Evolutionary conservation across 2,797 vertebrate species (phyloP), one percentile per base, ranked within the genome.

Genomic region (Sebastes trivittatus): DNA sequence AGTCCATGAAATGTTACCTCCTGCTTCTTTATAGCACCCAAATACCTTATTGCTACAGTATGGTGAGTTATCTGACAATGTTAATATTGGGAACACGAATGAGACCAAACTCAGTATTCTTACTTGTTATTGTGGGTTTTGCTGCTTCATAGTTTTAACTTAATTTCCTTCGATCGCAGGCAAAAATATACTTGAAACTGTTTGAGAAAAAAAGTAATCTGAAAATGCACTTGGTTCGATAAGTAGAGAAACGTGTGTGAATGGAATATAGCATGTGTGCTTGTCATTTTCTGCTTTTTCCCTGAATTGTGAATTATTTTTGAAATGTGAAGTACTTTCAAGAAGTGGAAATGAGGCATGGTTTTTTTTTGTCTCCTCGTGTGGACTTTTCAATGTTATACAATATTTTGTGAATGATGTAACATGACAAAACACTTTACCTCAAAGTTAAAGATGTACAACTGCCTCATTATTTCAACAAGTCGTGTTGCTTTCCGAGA

Each of bases 51-150:
- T 93, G 94, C 94, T 95, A 93, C 92, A 86, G 90, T 94, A 88
- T 67, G 92, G 89, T 94, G 93, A 94, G 93, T 93, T 93, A 87
- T 93, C 89, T 88, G 90, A 92, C 84, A 88, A 91, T 92, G 89
- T 93, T 84, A 84, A 93, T 90, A 90, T 92, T 92, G 86, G 92
- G 83, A 94, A 92, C 87, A 92, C 36, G 87, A 92, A 93, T 93
- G 92, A 95, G 94, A 96, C 94, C 95, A 95, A 95, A 95, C 94
- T 94, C 95, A 96, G 94, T 95, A 94, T 96, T 96, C 87, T 93
- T 93, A 90, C 82, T 92, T 92, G 92, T 93, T 89, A 87, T 94
- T 88, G 93, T 93, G 91, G 91, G 91, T 95, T 52, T 96, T 95
- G 94, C 94, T 93, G 94, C 94, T 95, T 94, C 90, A 91, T 93